Evolutionary conservation across 2,797 vertebrate species (phyloP).

Genomic region (Pseudomugil tenellus): DNA sequence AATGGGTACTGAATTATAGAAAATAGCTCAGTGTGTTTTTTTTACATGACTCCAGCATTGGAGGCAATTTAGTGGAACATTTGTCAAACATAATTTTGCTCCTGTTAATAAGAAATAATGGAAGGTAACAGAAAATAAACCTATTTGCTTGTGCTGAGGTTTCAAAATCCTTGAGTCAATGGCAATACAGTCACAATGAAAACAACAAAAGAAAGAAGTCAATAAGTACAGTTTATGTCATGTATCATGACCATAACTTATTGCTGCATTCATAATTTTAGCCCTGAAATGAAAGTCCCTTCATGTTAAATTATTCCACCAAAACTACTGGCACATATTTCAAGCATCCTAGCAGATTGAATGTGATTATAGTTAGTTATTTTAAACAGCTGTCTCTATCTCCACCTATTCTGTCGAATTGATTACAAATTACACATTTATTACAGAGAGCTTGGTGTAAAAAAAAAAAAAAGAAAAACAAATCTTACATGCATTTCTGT

Average conservation of each 20-base stretch:
- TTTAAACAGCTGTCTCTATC: too few relatives aligned
- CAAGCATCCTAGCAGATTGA: too few relatives aligned
- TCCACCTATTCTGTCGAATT: too few relatives aligned
- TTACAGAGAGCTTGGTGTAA: too few relatives aligned
- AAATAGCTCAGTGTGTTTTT: conserved; percentile 12
- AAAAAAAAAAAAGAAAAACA: too few relatives aligned
- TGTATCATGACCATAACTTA: background rate
- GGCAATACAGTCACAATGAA: background rate
- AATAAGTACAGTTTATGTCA: background rate
- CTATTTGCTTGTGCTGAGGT: background rate
- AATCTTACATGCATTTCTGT: too few relatives aligned
- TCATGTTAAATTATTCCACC: background rate
- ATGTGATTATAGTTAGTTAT: too few relatives aligned
- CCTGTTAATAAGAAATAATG: background rate
- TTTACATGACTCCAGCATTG: background rate
- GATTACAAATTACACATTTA: too few relatives aligned
- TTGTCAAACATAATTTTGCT: background rate
- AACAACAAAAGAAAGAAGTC: background rate
- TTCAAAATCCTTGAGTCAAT: background rate
- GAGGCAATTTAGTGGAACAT: conserved; percentile 4
- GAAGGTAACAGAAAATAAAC: background rate
- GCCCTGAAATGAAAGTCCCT: background rate
- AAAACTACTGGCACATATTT: too few relatives aligned
- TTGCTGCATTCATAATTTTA: background rate
- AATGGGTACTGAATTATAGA: conserved; percentile 27